Conservation (phyloP, 1,140 invertebrate species). For the Nephila pilipes region DNA sequence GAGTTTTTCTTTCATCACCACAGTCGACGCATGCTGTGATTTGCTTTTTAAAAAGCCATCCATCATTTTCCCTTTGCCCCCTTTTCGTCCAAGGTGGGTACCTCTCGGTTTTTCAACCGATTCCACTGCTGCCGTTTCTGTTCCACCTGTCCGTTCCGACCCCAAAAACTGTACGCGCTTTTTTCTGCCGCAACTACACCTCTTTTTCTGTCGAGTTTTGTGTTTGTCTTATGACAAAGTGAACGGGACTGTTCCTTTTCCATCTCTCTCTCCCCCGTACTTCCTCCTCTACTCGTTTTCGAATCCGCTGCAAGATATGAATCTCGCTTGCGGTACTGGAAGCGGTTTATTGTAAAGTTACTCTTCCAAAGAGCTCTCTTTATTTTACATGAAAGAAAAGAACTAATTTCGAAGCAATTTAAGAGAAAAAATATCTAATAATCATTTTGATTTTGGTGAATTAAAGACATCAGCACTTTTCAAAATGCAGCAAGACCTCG, state of each 20-base stretch:
- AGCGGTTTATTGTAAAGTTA: too few species aligned
- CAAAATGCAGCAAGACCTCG: too few species aligned
- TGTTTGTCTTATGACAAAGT: conserved; percentile 27
- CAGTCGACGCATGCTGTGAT: neutral
- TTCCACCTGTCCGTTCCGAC: conserved; percentile 42
- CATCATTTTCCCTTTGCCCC: conserved; percentile 36
- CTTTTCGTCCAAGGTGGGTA: conserved; percentile 1
- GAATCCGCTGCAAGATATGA: neutral
- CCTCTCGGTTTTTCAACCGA: neutral
- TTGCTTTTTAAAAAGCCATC: conserved; percentile 61
- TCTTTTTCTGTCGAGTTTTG: neutral
- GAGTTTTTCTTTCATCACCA: conserved; percentile 2
- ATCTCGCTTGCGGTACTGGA: neutral
- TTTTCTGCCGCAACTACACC: neutral
- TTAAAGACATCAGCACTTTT: too few species aligned
- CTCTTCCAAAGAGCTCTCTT: too few species aligned
- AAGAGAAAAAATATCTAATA: too few species aligned
- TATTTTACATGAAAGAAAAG: too few species aligned
- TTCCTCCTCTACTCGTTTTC: neutral
- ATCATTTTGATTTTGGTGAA: too few species aligned
- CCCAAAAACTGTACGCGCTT: conserved; percentile 4
- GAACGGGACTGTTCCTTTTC: conserved; percentile 29
- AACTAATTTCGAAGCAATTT: too few species aligned
- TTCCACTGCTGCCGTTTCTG: too few species aligned
- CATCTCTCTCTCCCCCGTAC: neutral